phyloP scores from a whole-genome alignment of 2,888 invertebrate genomes.

The Amblyteles armatorius region DNA sequence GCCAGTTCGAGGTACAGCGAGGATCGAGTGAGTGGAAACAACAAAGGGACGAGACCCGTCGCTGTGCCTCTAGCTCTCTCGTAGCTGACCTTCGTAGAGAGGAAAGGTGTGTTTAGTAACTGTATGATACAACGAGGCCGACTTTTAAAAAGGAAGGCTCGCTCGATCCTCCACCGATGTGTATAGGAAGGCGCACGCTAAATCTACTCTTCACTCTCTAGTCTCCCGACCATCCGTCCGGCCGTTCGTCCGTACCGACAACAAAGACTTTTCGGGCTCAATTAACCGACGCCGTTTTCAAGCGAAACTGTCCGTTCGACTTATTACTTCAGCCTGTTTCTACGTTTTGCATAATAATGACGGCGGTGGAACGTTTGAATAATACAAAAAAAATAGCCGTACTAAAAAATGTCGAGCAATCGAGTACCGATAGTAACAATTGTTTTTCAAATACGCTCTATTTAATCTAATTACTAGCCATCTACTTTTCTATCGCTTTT shows the following conservation, averaged over 20 bases:
- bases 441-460: not conserved
- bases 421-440: not conserved
- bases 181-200: constrained; percentile 8
- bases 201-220: constrained; percentile 21
- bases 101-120: constrained; percentile 48
- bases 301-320: constrained; percentile 8
- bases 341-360: not conserved
- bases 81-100: constrained; percentile 57
- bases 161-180: constrained; percentile 26
- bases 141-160: constrained; percentile 30
- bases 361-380: not conserved
- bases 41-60: constrained; percentile 40
- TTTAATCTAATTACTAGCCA: not conserved
- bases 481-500: too few relatives aligned
- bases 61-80: constrained; percentile 26
- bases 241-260: constrained; percentile 4
- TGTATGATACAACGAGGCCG: constrained; percentile 45
- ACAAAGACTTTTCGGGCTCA: constrained; percentile 27
- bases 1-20: not conserved
- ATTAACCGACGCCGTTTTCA: constrained; percentile 17
- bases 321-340: not conserved
- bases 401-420: not conserved
- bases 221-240: constrained; percentile 6
- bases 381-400: not conserved
- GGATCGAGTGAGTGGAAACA: constrained; percentile 32